Evolutionary conservation across 1,140 invertebrate genomes (phyloP).

Genomic region (Polypedilum vanderplanki): DNA sequence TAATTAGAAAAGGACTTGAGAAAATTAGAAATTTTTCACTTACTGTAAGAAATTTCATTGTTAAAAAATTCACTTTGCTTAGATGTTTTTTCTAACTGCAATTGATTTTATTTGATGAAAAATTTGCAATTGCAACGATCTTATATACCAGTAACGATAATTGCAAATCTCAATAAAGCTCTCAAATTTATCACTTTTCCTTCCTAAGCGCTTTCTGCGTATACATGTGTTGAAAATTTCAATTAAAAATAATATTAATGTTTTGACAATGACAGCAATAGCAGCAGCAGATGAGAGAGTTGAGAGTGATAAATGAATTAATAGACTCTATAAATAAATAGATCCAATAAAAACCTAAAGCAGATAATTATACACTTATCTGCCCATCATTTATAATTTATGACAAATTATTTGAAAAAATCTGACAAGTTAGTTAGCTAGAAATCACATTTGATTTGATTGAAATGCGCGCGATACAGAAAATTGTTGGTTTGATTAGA

Average conservation of each 20-base stretch:
- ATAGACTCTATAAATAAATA: neutral
- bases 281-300: neutral
- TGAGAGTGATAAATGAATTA: conserved; percentile 8
- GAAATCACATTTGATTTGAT: too few species aligned
- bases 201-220: neutral
- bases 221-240: neutral
- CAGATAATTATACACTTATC: neutral
- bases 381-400: conserved; percentile 12
- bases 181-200: conserved; percentile 13
- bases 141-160: neutral
- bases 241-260: neutral
- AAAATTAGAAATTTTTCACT: neutral
- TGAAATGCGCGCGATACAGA: too few species aligned
- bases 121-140: neutral
- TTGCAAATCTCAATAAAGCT: conserved; percentile 4
- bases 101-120: neutral
- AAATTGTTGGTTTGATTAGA: too few species aligned
- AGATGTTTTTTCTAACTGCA: neutral
- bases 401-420: neutral
- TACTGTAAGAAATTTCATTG: conserved; percentile 1
- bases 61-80: neutral
- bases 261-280: neutral
- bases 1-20: neutral
- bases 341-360: neutral
- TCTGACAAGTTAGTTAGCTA: too few species aligned